Conservation (phyloP, 2,113 vertebrate species). For the Lucifuga dentata region DNA sequence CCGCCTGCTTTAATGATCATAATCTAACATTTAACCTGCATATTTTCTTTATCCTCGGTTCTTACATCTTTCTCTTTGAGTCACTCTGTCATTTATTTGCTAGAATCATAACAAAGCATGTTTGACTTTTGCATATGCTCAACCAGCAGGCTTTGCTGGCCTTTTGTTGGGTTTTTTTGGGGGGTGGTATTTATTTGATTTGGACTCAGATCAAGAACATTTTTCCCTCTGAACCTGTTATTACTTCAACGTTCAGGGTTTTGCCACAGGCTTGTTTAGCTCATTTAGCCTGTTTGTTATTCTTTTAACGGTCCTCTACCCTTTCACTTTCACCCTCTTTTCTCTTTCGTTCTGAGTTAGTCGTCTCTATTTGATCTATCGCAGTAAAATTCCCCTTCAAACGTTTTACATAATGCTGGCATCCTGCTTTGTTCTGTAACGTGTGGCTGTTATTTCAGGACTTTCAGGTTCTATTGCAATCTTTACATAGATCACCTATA, state of each 20-base stretch:
- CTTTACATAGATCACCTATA: no score
- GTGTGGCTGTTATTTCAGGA: no score
- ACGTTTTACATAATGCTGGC: no score
- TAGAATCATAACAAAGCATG: neutral
- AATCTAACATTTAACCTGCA: neutral
- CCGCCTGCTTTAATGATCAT: neutral
- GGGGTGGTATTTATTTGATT: slow-evolving; percentile 14
- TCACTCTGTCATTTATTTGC: neutral
- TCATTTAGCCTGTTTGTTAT: neutral
- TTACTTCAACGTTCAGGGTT: neutral
- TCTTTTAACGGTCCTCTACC: neutral
- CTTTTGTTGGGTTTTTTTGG: neutral
- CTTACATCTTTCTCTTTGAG: neutral
- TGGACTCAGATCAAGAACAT: slow-evolving; percentile 2
- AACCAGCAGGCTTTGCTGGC: neutral
- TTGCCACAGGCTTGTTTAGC: neutral
- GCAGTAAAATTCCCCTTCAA: neutral
- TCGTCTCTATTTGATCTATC: neutral
- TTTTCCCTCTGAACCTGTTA: neutral
- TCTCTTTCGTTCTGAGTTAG: slow-evolving; percentile 19
- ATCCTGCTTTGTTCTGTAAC: neutral
- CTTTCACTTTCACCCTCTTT: slow-evolving; percentile 36
- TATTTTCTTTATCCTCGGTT: neutral
- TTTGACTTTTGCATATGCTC: neutral
- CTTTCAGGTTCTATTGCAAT: no score